A percentile compares a stretch with the other conserved stretches of the same genome.
Conservation (phyloP, 2,113 vertebrate genomes). For the Mus musculus region DNA sequence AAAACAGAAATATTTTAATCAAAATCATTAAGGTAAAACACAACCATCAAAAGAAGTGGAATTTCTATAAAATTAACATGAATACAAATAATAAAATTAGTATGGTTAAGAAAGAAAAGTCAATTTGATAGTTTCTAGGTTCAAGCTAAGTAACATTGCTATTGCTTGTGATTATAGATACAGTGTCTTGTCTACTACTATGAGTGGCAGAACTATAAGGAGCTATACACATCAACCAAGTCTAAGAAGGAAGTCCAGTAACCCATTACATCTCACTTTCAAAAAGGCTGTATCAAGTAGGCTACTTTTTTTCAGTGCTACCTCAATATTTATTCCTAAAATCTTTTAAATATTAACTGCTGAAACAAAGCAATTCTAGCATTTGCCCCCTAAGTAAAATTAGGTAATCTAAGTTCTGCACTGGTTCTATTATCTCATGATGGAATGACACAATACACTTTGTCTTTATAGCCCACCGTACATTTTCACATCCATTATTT, state of each 20-base stretch:
- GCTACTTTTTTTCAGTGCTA: conserved; percentile 39
- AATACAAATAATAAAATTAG: conserved; percentile 27
- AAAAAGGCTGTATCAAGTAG: neutral
- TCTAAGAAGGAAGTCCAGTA: neutral
- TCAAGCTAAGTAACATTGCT: conserved; percentile 25
- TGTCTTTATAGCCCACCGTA: neutral
- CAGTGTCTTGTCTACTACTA: neutral
- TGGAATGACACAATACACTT: neutral
- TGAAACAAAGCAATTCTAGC: conserved; percentile 58
- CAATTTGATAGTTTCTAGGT: conserved; percentile 36
- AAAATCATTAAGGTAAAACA: conserved; percentile 48
- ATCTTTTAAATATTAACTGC: conserved; percentile 1
- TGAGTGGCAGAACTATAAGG: neutral
- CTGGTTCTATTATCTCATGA: conserved; percentile 15
- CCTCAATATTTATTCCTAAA: conserved; percentile 52
- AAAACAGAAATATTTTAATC: conserved; percentile 39
- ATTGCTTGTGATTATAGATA: neutral
- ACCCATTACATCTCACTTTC: neutral
- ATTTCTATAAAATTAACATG: conserved; percentile 34
- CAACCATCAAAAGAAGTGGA: conserved; percentile 16
- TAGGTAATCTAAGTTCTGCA: neutral
- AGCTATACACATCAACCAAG: neutral
- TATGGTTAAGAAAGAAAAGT: conserved; percentile 39
- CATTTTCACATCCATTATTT: conserved; percentile 15
- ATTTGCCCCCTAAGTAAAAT: neutral